phyloP scores from a whole-genome alignment of 2,888 invertebrate species.

The Dioctria rufipes region DNA sequence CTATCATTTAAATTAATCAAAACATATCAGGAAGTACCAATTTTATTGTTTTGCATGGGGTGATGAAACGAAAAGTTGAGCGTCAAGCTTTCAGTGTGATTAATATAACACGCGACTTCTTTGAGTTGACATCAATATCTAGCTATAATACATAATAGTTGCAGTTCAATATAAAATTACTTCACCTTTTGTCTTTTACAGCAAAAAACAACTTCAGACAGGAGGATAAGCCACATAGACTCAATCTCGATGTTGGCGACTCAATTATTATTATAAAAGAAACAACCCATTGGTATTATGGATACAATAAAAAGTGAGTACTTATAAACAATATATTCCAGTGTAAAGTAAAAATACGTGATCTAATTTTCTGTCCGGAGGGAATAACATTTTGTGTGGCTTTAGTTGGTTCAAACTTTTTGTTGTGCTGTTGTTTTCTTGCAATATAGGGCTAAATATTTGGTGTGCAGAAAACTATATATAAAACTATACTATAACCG shows the following conservation, averaged over 20 bases:
- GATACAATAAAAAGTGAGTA: slow-evolving; percentile 70
- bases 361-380: too few species aligned
- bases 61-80: background rate
- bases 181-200: slow-evolving; percentile 59
- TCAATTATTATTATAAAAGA: slow-evolving; percentile 69
- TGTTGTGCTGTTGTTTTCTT: too few species aligned
- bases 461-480: too few species aligned
- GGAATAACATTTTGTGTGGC: too few species aligned
- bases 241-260: slow-evolving; percentile 70
- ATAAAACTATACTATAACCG: too few species aligned
- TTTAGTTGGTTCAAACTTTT: too few species aligned
- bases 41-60: slow-evolving; percentile 27
- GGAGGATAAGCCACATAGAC: slow-evolving; percentile 69
- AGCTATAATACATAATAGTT: background rate
- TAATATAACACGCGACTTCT: background rate
- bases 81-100: background rate
- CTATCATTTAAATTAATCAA: slow-evolving; percentile 33
- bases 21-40: slow-evolving; percentile 36
- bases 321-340: background rate
- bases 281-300: slow-evolving; percentile 71
- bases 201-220: slow-evolving; percentile 71
- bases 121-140: background rate
- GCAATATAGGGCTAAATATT: too few species aligned
- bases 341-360: background rate
- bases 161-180: background rate